A percentile compares a stretch with the other conserved stretches of the same genome.
phyloP scores from a whole-genome alignment of 2,888 invertebrate species.

The Prionchulus punctatus region DNA sequence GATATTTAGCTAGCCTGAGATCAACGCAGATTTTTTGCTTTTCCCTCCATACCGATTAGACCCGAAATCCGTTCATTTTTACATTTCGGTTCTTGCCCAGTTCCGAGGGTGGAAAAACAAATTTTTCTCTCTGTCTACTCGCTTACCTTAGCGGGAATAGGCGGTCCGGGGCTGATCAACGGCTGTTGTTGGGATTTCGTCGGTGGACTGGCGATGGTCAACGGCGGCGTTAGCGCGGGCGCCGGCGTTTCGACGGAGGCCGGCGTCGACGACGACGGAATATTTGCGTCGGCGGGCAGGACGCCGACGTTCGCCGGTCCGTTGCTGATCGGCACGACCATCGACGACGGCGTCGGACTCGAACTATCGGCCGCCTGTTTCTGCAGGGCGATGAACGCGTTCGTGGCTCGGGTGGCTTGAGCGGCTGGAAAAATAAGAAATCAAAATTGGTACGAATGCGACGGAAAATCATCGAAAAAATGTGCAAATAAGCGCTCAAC shows the following conservation, averaged over 20 bases:
- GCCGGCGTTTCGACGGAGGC: constrained; percentile 15
- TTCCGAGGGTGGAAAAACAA: not conserved
- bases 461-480: not conserved
- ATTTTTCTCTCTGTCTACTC: too few species aligned
- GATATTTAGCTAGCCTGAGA: too few species aligned
- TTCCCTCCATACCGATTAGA: too few species aligned
- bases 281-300: not conserved
- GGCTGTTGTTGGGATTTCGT: too few species aligned
- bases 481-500: not conserved
- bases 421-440: constrained; percentile 10
- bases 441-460: too few species aligned
- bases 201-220: too few species aligned
- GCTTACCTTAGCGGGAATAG: constrained; percentile 22
- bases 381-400: constrained; percentile 6
- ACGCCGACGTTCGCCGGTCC: not conserved
- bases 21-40: not conserved
- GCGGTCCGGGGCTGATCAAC: constrained; percentile 38
- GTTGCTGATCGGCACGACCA: constrained; percentile 5
- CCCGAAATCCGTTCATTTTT: too few species aligned
- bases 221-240: constrained; percentile 16
- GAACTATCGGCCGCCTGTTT: constrained; percentile 7
- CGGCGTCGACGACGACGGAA: not conserved
- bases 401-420: constrained; percentile 10
- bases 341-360: constrained; percentile 9
- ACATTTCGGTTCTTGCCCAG: not conserved